A percentile compares a stretch with the other conserved stretches of the same genome.
Conservation (phyloP, 2,888 invertebrate species). For the Lasioglossum villosulum region DNA sequence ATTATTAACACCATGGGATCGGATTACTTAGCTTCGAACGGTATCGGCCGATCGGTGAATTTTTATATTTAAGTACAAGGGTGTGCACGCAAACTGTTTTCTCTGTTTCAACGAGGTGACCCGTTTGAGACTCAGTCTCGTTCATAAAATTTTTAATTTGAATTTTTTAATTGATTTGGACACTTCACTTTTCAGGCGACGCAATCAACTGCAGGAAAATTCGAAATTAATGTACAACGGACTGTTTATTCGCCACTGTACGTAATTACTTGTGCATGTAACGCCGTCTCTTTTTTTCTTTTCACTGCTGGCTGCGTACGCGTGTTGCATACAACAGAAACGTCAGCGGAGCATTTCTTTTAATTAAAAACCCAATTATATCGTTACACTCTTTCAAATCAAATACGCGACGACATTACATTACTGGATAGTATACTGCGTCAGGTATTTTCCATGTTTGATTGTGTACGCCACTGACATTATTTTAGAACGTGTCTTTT, state of each 20-base stretch:
- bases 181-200: background rate
- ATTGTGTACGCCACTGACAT: background rate
- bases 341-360: background rate
- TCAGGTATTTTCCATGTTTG: background rate
- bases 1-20: background rate
- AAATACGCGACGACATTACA: background rate
- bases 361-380: slow-evolving; percentile 7
- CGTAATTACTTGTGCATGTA: background rate
- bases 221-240: background rate
- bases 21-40: background rate
- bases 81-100: background rate
- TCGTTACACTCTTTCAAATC: background rate
- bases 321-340: background rate
- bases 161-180: background rate
- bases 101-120: background rate
- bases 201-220: background rate
- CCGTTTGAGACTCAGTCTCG: background rate
- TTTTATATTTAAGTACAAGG: background rate
- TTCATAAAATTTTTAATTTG: background rate
- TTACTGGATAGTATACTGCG: background rate
- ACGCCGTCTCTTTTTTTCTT: background rate
- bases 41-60: background rate
- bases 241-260: background rate
- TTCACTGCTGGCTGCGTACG: background rate
- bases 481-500: background rate